phyloP scores from a whole-genome alignment of 2,113 vertebrate genomes.

The Corynorhinus townsendii region DNA sequence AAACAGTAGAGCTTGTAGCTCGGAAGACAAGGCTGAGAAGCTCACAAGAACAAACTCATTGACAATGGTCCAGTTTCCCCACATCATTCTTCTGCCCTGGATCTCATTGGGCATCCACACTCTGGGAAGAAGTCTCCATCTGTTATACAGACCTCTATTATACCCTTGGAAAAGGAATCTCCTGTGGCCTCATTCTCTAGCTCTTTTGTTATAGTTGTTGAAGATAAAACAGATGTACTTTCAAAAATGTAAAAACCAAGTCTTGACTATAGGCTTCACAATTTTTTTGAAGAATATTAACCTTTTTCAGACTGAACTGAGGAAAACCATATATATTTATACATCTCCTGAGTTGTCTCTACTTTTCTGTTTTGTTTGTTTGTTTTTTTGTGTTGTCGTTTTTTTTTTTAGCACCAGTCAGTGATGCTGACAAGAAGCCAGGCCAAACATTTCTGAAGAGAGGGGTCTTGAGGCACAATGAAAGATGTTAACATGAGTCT shows the following conservation, averaged over 20 bases:
- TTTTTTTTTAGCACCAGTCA: not conserved
- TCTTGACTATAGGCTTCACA: not conserved
- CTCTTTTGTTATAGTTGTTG: not conserved
- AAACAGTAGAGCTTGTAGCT: conserved; percentile 60
- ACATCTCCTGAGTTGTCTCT: not conserved
- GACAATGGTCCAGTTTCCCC: conserved; percentile 64
- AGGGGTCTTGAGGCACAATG: not conserved
- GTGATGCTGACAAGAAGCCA: not conserved
- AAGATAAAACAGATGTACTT: not conserved
- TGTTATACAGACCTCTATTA: not conserved
- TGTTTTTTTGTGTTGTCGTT: no score
- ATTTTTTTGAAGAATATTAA: not conserved
- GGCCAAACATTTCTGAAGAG: not conserved
- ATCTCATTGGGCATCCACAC: not conserved
- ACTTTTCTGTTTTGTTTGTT: not conserved
- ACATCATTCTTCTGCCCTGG: conserved; percentile 34
- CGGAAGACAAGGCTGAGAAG: conserved; percentile 56
- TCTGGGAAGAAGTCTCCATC: not conserved
- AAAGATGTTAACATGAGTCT: not conserved
- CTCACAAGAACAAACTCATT: conserved; percentile 68
- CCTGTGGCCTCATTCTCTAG: not conserved
- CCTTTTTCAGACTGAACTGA: not conserved
- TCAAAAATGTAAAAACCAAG: not conserved
- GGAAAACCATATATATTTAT: not conserved
- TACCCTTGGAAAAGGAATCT: not conserved